Evolutionary conservation across 2,888 invertebrate species (phyloP), one percentile per base, ranked within the genome.

Genomic region (Rotaria macrura): DNA sequence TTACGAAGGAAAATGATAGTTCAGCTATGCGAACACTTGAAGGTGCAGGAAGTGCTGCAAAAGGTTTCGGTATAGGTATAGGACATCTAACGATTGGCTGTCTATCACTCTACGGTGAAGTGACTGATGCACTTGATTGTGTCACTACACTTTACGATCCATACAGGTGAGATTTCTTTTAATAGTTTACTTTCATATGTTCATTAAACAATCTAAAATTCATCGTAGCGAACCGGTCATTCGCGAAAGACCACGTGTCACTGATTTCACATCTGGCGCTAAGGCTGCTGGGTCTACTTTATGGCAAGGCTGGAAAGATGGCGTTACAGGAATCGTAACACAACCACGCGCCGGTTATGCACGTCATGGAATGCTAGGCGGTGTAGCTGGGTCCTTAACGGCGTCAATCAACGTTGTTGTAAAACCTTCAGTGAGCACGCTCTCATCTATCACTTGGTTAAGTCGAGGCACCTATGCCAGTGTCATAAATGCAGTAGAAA

Each of bases 81-180:
- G 43, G 79, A 2, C 79, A 79, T 43, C n/a, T 79, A 79, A 79
- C 79, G n/a, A 79, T 79, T n/a, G 79, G 79, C 25, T 79, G 40
- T n/a, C 38, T 79, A n/a, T 79, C 43, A 25, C 43, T 79, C 12
- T 79, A 79, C 20, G 79, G 79, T 79, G 79, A 79, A 79, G 14
- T 79, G n/a, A 79, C 79, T n/a, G 79, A 79, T 79, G n/a, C n/a
- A 43, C 79, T 79, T 17, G 7, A 79, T 79, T 25, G 38, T 25
- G 23, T 43, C 1, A 25, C 79, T 1, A 43, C 40, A 43, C 10
- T 79, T 10, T 79, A 79, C n/a, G 43, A 79, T 79, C 79, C 79
- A 40, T 43, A 79, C 14, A 79, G 43, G 79, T 79, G 43, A 79
- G n/a, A n/a, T n/a, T 34, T 7, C 23, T 40, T 38, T 14, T 5